Evolutionary conservation across 92 coral and sea anemone species (phyloP), one percentile per base, ranked within the genome.

Genomic region (Heteractis magnifica): DNA sequence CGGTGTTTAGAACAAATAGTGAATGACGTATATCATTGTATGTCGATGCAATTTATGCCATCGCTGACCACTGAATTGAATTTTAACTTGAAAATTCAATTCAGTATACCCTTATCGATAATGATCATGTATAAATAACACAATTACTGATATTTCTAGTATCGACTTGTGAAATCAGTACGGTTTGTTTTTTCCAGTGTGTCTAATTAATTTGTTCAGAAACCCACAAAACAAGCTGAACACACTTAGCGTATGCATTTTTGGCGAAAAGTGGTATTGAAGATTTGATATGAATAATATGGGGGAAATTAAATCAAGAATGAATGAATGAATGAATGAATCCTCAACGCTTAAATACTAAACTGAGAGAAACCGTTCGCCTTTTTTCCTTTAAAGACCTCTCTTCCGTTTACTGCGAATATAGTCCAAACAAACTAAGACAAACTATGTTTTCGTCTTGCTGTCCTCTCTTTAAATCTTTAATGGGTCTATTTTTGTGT

Each of bases 401-500:
- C 44, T 34, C 44, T 34, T 34, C 44, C 44, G 3, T 34, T 34
- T 34, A 34, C 44, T 34, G 44, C 44, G 44, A 34, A 34, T 34
- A 34, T 34, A 34, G 44, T 34, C 44, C 44, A 34, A 34, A 34
- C 44, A 34, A 34, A 34, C 44, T 34, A 34, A n/a, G n/a, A n/a
- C n/a, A n/a, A 34, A 34, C 44, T 34, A 34, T 2, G 44, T 34
- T 34, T 34, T 34, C 44, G 44, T 34, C 44, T 34, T 34, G 44
- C 44, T 34, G 44, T 34, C 44, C 44, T 26, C 44, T 34, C 44
- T 70, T 77, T 81, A 62, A 80, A 26, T 80, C 68, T 8, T 55
- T 80, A 80, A 49, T 65, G 18, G 8, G 52, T 81, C 26, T 23
- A 10, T 75, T 50, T 70, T 78, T 10, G 62, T 49, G 50, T 65